Conservation (phyloP, 2,113 vertebrate genomes). For the Tragelaphus strepsiceros region DNA sequence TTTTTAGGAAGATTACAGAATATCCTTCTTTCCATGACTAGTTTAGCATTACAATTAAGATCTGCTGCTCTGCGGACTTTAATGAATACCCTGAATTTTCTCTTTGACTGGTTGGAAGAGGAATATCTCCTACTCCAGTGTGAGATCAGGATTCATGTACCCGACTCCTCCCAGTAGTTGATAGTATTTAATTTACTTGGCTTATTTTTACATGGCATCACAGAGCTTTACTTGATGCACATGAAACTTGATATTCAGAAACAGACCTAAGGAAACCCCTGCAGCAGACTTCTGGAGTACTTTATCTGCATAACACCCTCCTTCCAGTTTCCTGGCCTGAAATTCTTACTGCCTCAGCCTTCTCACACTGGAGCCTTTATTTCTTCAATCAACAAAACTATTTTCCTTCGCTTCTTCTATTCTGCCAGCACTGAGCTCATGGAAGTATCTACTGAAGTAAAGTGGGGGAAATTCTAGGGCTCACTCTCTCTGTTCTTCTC, state of each 20-base stretch:
- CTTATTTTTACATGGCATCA: not conserved
- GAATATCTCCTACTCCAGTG: not conserved
- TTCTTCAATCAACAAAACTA: not conserved
- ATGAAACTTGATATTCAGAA: not conserved
- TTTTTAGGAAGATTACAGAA: not conserved
- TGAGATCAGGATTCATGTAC: not conserved
- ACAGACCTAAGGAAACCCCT: not conserved
- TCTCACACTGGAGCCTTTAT: not conserved
- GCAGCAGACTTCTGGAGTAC: not conserved
- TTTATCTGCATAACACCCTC: not conserved
- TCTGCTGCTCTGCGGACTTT: not conserved
- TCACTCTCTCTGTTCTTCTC: not conserved
- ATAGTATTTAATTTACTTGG: not conserved
- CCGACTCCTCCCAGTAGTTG: not conserved
- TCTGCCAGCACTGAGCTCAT: not conserved
- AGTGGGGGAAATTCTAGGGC: not conserved
- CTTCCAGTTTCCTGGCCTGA: not conserved
- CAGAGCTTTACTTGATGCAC: not conserved
- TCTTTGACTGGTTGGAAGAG: not conserved
- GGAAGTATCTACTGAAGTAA: not conserved
- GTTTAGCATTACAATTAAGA: not conserved
- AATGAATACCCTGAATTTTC: not conserved
- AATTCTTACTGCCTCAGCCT: not conserved
- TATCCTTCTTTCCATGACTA: not conserved
- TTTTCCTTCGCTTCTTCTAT: not conserved